Evolutionary conservation across 2,113 vertebrate species (phyloP).

Genomic region (Martes martes): DNA sequence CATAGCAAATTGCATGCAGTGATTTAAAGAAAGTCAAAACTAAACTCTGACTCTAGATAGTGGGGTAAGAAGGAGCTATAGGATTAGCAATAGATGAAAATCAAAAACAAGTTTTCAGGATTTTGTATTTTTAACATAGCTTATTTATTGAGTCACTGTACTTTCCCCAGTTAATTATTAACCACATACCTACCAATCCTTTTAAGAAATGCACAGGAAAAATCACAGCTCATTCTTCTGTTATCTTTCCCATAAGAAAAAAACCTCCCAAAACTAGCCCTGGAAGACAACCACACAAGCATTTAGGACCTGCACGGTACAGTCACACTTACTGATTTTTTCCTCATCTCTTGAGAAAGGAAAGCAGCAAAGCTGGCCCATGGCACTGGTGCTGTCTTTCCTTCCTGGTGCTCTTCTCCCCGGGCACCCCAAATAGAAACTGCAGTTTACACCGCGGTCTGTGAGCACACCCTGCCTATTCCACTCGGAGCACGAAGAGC

Average conservation of each 20-base stretch:
- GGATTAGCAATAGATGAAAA: constrained; percentile 39
- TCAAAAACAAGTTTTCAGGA: constrained; percentile 29
- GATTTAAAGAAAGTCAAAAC: constrained; percentile 59
- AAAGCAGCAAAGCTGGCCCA: constrained; percentile 98
- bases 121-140: constrained; percentile 16
- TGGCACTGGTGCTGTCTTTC: constrained; percentile 80
- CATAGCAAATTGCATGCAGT: neutral
- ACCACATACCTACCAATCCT: neutral
- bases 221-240: constrained; percentile 18
- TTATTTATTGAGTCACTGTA: neutral
- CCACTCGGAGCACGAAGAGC: constrained; percentile 37
- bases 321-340: constrained; percentile 92
- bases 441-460: constrained; percentile 27
- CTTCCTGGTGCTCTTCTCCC: constrained; percentile 58
- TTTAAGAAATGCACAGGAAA: constrained; percentile 14
- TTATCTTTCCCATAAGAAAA: neutral
- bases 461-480: constrained; percentile 57
- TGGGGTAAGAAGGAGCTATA: constrained; percentile 34
- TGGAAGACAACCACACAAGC: constrained; percentile 30
- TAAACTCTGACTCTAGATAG: constrained; percentile 56
- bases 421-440: constrained; percentile 59
- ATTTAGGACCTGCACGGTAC: neutral
- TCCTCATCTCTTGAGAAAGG: constrained; percentile 92
- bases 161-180: neutral
- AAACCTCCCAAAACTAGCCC: neutral